These are phyloP conservation scores for Vanacampus margaritifer DNA, from an alignment of 2,113 vertebrate genomes.

Conservation along the genomic window DNA sequence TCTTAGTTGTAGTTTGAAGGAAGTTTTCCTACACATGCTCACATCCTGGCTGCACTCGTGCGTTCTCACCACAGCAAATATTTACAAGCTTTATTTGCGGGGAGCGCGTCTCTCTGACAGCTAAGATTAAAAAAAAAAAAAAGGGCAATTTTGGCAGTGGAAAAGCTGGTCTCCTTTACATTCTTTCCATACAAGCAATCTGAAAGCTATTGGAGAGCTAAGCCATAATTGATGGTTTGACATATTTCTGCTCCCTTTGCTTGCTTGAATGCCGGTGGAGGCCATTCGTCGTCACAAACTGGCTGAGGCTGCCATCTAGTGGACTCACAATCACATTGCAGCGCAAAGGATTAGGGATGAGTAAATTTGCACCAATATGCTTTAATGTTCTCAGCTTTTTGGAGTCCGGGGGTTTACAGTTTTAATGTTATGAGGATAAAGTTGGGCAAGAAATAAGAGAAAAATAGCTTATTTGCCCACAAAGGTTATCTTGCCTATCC, in stretches of 20 bases:
- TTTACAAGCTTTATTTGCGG: conserved; percentile 21
- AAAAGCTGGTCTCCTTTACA: conserved; percentile 65
- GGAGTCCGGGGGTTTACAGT: too few relatives aligned
- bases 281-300: conserved; percentile 44
- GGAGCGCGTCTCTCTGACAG: conserved; percentile 26
- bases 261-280: conserved; percentile 37
- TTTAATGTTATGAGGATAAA: too few relatives aligned
- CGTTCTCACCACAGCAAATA: conserved; percentile 6
- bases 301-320: conserved; percentile 58
- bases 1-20: background rate
- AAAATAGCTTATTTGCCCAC: too few relatives aligned
- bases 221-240: conserved; percentile 70
- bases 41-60: conserved; percentile 2
- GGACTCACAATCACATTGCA: conserved; percentile 14
- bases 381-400: too few relatives aligned
- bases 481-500: too few relatives aligned
- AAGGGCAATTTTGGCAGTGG: conserved; percentile 30
- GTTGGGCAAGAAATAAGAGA: too few relatives aligned
- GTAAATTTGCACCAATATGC: too few relatives aligned
- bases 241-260: conserved; percentile 54
- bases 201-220: conserved; percentile 63
- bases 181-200: conserved; percentile 73
- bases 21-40: background rate
- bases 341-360: too few relatives aligned
- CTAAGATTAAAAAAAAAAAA: conserved; percentile 19